phyloP scores from a whole-genome alignment of 2,888 invertebrate species.

The Folsomia manolachei region DNA sequence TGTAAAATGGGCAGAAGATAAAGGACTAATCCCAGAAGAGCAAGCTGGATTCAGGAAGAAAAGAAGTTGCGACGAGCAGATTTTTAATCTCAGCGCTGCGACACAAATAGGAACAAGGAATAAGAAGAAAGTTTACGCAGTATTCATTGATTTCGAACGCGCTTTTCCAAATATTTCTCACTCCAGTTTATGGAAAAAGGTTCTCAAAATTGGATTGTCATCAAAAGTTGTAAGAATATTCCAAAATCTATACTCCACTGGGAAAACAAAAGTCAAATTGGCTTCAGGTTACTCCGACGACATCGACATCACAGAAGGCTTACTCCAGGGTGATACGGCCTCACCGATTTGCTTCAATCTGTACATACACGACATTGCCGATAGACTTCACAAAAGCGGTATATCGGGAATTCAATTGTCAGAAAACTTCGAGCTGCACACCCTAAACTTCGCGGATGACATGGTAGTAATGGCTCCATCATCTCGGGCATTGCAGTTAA shows the following conservation, averaged over 20 bases:
- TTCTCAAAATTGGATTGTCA: neutral
- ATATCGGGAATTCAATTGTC: neutral
- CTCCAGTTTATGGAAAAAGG: conserved; percentile 8
- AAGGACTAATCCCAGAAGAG: conserved; percentile 44
- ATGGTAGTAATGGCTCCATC: neutral
- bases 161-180: conserved; percentile 20
- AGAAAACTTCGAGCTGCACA: neutral
- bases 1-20: conserved; percentile 36
- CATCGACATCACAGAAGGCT: no score
- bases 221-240: no score
- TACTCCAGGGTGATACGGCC: no score
- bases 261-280: no score
- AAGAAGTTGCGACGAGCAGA: conserved; percentile 44
- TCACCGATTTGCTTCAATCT: conserved; percentile 2
- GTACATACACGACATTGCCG: no score
- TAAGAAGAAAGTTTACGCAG: conserved; percentile 17
- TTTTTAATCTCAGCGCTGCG: conserved; percentile 39
- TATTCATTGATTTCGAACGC: conserved; percentile 24
- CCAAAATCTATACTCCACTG: no score
- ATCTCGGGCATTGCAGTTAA: neutral
- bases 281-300: no score
- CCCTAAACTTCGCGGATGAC: neutral
- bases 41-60: conserved; percentile 47
- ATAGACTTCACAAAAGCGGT: neutral
- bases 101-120: conserved; percentile 30